Base-by-base conservation (phyloP, 2,888 invertebrate species). In the Ctenicera cuprea region DNA sequence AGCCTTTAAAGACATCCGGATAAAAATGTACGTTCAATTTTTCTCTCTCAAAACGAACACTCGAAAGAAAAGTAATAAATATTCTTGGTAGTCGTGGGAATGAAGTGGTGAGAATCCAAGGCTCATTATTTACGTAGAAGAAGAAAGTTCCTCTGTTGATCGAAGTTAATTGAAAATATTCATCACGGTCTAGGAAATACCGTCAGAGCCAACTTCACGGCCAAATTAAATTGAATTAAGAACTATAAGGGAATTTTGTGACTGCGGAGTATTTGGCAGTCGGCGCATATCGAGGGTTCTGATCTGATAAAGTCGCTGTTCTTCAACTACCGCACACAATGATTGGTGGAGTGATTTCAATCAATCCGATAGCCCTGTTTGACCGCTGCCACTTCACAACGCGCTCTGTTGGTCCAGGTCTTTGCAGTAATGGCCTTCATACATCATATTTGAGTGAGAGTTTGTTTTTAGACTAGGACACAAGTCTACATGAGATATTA, bases 151-250 rank as follows among this genome's bases (percentile, higher is more conserved):
- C 50, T 20, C 12, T 48, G 37, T 26, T 65, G 38, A 61, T 66
- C 57, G 54, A 57, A 71, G 48, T 71, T 71, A 71, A 71, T 71
- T 71, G 71, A 66, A 65, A 71, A 71, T 71, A 71, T 71, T 71
- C 66, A 71, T 71, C 71, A 71, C 66, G 22, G 37, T 61, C 57
- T 70, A 43, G 30, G 38, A 70, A 63, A 54, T 30, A 57, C 50
- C 26, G 18, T 16, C 30, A 37, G 30, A 41, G 45, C 45, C n/a
- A 59, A 59, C 61, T 48, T 16, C 8, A 22, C 1, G 5, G 14
- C 9, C 33, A 62, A 69, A 54, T 68, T 68, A 61, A 69, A 52
- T 37, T 68, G 61, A 68, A 68, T 68, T 59, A 68, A 43, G 57
- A 59, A 33, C 57, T 43, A 67, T 7, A n/a, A 41, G 50, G 33